Base-by-base conservation (phyloP, 2,888 invertebrate genomes). In the Lissonota sp. region DNA sequence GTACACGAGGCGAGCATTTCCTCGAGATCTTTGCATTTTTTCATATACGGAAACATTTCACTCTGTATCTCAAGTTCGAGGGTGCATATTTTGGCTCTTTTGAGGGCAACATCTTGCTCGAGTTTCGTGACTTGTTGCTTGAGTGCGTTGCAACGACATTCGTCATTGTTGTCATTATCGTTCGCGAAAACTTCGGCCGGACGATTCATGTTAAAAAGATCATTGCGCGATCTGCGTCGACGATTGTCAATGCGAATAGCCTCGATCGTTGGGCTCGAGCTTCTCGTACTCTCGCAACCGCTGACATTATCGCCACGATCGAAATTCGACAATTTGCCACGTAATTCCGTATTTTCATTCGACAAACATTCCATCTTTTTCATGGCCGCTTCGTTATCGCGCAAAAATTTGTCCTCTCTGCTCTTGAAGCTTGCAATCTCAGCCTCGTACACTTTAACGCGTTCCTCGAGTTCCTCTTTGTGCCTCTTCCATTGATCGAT, bases 281-380 rank as follows among this genome's bases (percentile, higher is more conserved):
- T 87, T 71, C 87, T 85, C 6, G 88, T 85, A 66, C 86, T 87
- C 5, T 60, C 75, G 8, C 70, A 75, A 58, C 86, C 87, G 14
- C 66, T 78, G 51, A 71, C 2, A 7, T 77, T 42, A 40, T 93
- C 93, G 4, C 90, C 87, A 74, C 93, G 86, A 84, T 93, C 93
- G 83, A 91, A 87, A 10, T 53, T 0, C 92, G 91, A 82, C 93
- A 93, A 60, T 74, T 69, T 79, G 0, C 4, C 44, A 1, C 79
- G 75, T 5, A 72, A 10, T 4, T 71, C 63, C 26, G n/a, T 26
- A 72, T 70, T 74, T n/a, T 75, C 79, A 10, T 53, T 55, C 10
- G 14, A 10, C 8, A 55, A 39, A 7, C 10, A 16, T 10, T 73
- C 40, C 40, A 40, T 37, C 12, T 8, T 66, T 46, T 55, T 75